phyloP scores from a whole-genome alignment of 2,797 vertebrate genomes.

The Tamandua tetradactyla region DNA sequence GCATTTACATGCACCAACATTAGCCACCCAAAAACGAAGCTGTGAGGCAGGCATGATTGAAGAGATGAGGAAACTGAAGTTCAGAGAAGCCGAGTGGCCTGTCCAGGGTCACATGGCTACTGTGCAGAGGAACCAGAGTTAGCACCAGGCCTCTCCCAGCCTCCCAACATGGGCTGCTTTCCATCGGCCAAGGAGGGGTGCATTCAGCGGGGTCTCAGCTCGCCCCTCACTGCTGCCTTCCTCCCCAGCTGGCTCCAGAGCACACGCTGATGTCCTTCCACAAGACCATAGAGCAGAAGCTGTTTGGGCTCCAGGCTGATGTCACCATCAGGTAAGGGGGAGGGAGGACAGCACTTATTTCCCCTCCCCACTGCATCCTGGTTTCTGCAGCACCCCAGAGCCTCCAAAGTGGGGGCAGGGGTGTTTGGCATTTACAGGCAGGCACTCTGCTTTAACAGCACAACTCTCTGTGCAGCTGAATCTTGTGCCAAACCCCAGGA shows the following conservation, averaged over 20 bases:
- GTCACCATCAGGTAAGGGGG: slow-evolving; percentile 91
- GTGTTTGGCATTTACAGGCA: background rate
- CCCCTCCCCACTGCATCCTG: background rate
- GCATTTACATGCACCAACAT: background rate
- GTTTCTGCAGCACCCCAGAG: background rate
- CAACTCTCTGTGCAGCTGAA: background rate
- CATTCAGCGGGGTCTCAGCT: background rate
- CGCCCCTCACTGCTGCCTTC: background rate
- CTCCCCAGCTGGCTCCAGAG: slow-evolving; percentile 92
- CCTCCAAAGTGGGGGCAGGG: background rate
- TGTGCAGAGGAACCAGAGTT: background rate
- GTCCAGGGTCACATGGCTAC: background rate
- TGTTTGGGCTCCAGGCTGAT: slow-evolving; percentile 92
- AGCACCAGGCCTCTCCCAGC: background rate
- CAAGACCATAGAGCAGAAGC: slow-evolving; percentile 93
- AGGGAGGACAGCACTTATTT: background rate
- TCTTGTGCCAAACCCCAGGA: background rate
- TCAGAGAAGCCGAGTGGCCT: background rate
- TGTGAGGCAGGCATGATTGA: background rate
- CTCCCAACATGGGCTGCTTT: background rate
- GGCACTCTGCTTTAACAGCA: background rate
- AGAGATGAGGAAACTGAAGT: background rate
- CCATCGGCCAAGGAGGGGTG: background rate
- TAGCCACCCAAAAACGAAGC: background rate
- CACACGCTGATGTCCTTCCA: slow-evolving; percentile 97